Evolutionary conservation across 2,888 invertebrate genomes (phyloP), one percentile per base, ranked within the genome.

Genomic region (Brenthis daphne): DNA sequence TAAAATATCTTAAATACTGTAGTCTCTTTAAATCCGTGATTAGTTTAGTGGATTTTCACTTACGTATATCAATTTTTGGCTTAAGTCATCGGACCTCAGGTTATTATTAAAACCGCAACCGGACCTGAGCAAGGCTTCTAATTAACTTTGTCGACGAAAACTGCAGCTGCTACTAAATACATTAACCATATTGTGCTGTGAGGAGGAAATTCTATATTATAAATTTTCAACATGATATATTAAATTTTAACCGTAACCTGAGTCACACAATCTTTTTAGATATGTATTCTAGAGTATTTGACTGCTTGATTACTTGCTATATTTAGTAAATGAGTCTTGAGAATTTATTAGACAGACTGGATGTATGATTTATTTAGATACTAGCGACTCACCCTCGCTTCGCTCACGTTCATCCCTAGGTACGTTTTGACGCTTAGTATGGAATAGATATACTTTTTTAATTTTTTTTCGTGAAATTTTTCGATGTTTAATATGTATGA

Each of bases 71-170:
- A 87, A 88, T 88, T 84, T 81, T 74, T 76, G 69, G 76, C 77
- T 79, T 77, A 79, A 78, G 77, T 79, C 78, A 75, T 71, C 73
- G 81, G 84, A 82, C 85, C 81, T 80, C 80, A 75, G 76, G 82
- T 82, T 84, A 86, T 88, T 87, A 90, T 89, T 87, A 87, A 88
- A 89, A 86, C 89, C 88, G 77, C 89, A 85, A 79, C 76, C 81
- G 80, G 80, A 84, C 85, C 81, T 78, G 75, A 74, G 77, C 74
- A 83, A 80, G 80, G 83, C 82, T 85, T 85, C 87, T 88, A 89
- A 91, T 91, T 90, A 89, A 89, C 85, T 88, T 81, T 76, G 82
- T 77, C 80, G 82, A 80, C 81, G 82, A 79, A 77, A 78, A 76
- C 77, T 79, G 77, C 85, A 87, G 86, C 81, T 86, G 87, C 79